These are phyloP conservation scores for Marmota flaviventris DNA, from an alignment of 2,113 vertebrate species.

Conservation along the genomic window DNA sequence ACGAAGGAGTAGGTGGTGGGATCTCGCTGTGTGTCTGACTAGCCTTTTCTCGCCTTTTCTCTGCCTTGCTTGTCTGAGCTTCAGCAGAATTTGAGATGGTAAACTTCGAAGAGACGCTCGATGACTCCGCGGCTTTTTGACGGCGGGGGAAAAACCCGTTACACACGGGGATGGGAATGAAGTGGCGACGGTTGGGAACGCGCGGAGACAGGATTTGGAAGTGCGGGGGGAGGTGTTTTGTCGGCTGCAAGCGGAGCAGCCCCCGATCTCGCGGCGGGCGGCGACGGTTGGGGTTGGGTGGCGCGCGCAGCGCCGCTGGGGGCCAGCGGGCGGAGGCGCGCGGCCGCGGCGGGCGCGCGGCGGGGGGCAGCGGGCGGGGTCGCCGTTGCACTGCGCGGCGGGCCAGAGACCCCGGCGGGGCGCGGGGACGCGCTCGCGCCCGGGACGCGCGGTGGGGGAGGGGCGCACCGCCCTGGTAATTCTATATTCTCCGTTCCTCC, in stretches of 20 bases:
- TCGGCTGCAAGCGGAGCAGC: conserved; percentile 59
- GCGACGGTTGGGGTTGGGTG: conserved; percentile 59
- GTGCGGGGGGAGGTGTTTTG: conserved; percentile 56
- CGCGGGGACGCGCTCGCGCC: not conserved
- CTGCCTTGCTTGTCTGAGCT: conserved; percentile 21
- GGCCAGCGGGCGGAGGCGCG: conserved; percentile 2
- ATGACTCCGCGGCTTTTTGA: not conserved
- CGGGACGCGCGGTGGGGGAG: not conserved
- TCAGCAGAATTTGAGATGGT: conserved; percentile 83
- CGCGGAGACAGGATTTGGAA: conserved; percentile 6
- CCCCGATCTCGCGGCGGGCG: conserved; percentile 52
- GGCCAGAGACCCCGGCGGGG: not conserved
- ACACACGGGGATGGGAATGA: not conserved
- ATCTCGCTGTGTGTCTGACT: not conserved
- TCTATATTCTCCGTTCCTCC: not conserved
- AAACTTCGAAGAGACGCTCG: conserved; percentile 52
- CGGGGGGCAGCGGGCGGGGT: not conserved
- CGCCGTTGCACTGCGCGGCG: not conserved
- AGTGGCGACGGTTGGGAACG: conserved; percentile 13
- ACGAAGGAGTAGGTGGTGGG: rapidly evolving
- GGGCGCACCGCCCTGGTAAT: not conserved
- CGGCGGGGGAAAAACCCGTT: conserved; percentile 36
- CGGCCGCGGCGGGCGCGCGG: not conserved
- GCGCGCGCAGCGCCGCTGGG: conserved; percentile 75
- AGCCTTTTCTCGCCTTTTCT: conserved; percentile 42